Evolutionary conservation across 2,113 vertebrate genomes (phyloP), one percentile per base, ranked within the genome.

Genomic region (Dermatemys mawii): DNA sequence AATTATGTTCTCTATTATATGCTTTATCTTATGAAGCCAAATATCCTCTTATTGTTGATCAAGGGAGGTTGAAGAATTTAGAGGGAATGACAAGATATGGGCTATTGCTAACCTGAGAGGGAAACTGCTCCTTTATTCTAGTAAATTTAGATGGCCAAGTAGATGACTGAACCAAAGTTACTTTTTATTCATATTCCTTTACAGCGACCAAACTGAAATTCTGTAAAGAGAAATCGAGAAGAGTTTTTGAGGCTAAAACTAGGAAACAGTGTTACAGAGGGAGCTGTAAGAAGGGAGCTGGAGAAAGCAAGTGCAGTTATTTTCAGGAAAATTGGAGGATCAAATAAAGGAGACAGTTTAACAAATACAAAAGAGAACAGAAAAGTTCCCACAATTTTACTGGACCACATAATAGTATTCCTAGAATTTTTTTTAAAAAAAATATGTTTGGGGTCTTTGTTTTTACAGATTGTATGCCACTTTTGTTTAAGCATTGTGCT

Each of bases 21-120:
- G 99, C 99, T 99, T 99, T 99, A 99, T 98, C 98, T 98, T 98
- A 98, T 97, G 97, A 99, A 99, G 99, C 99, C 99, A 99, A 99
- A 99, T 99, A 99, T 99, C 98, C 98, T 99, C 98, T 98, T 98
- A 98, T 99, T 98, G 98, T 98, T 99, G 98, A 98, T 98, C 98
- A 97, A 97, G 96, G 98, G 98, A 98, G 98, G 97, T 91, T 95
- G 98, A 97, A 98, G 96, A 98, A 98, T 97, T 98, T 98, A 98
- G 97, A 98, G 97, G 98, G 97, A 98, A 96, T 95, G 97, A 97
- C 96, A 97, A 98, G 96, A 94, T 87, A 86, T 93, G 97, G 98
- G 97, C 97, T 98, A 95, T 98, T 97, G 98, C 97, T 98, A 97
- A 97, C 97, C 95, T 96, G 97, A 97, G 97, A 98, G 95, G 95